These are phyloP conservation scores for Nemopilema nomurai DNA, from an alignment of 30 jellyfish, hydroid and myxozoan species.

Conservation along the genomic window DNA sequence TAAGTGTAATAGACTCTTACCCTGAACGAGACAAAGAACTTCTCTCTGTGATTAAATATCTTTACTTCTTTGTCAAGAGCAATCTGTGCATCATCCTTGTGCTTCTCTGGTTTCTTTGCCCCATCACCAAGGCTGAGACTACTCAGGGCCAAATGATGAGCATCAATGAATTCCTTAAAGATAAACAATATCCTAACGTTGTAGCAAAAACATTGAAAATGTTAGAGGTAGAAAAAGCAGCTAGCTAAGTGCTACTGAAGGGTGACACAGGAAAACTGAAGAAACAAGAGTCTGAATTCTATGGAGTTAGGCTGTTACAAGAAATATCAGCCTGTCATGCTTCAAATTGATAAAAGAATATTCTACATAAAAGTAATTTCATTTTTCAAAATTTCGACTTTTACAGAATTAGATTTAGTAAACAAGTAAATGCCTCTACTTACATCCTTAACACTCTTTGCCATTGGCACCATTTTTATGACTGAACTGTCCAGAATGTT, in stretches of 20 bases:
- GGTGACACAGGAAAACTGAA: no score
- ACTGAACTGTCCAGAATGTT: constrained; percentile 91
- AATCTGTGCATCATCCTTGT: constrained; percentile 85
- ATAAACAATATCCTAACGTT: no score
- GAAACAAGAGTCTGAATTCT: no score
- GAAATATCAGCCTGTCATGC: no score
- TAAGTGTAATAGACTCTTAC: constrained; percentile 27
- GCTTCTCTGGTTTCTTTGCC: constrained; percentile 22
- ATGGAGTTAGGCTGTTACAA: no score
- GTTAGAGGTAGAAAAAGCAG: no score
- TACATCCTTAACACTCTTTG: constrained; percentile 81
- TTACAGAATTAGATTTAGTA: no score
- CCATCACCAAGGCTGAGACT: constrained; percentile 39
- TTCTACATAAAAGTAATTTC: no score
- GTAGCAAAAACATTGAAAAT: no score
- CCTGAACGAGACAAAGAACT: constrained; percentile 64
- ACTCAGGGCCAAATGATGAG: constrained; percentile 39
- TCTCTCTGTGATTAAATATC: constrained; percentile 81
- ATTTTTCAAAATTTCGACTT: no score
- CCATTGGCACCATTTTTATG: constrained; percentile 96
- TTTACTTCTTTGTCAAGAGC: constrained; percentile 87
- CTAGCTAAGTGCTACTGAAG: no score
- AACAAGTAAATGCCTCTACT: background rate
- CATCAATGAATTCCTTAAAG: constrained; percentile 57
- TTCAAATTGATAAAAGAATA: no score